Percentiles rank a stretch among this genome's conserved stretches.
These are phyloP conservation scores for Daboia siamensis DNA, from an alignment of 2,113 vertebrate genomes.

Conservation along the genomic window DNA sequence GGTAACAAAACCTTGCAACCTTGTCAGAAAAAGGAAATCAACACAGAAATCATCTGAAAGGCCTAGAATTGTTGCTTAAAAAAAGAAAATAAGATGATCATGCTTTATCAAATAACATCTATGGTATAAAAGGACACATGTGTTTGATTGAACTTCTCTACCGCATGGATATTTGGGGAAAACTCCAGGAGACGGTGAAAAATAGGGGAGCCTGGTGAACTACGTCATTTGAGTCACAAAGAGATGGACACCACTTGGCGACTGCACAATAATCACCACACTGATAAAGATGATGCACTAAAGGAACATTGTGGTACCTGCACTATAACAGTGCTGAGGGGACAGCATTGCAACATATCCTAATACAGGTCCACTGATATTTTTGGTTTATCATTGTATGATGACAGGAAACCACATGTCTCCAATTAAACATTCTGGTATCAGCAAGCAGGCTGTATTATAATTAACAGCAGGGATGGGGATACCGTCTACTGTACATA, in stretches of 20 bases:
- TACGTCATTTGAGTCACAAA: background rate
- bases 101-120: background rate
- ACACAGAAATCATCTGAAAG: background rate
- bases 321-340: background rate
- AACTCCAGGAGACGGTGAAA: background rate
- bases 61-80: background rate
- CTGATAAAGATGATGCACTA: background rate
- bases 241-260: background rate
- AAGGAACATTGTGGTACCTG: background rate
- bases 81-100: background rate
- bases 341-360: background rate
- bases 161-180: background rate
- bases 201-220: background rate
- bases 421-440: background rate
- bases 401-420: background rate
- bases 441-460: background rate
- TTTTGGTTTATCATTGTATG: background rate
- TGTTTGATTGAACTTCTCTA: background rate
- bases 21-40: background rate
- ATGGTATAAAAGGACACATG: background rate
- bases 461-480: background rate
- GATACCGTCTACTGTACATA: background rate
- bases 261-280: background rate
- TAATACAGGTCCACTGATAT: background rate
- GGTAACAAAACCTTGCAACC: background rate